Base-by-base conservation (phyloP, 2,888 invertebrate genomes). In the Subacronicta megacephala region DNA sequence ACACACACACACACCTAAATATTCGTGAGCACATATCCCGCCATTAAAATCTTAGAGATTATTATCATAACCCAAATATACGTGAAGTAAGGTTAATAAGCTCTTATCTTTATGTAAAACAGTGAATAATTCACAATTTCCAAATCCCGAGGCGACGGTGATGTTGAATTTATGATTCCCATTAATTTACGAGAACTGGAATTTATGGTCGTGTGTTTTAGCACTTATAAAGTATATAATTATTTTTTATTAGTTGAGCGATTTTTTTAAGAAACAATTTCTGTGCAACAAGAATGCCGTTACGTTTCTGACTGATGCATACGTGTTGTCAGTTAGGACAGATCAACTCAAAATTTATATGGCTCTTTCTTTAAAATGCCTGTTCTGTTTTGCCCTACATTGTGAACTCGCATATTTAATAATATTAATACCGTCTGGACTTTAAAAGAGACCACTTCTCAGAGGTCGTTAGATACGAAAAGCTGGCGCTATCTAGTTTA, bases 61-160 rank as follows among this genome's bases (percentile, higher is more conserved):
- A 67, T 62, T 40, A 67, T 53, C 50, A 36, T 6, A 40, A 49
- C 36, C 31, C 45, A 36, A 57, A 63, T 55, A 43, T 37, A 56
- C 41, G 26, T 31, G 43, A 45, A 53, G 38, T 13, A 33, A 38
- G 52, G 53, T 40, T 59, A 64, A 44, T 56, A 51, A 56, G 55
- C 53, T 50, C 56, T 59, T 72, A 69, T 66, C 59, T 61, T 46
- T 56, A 56, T 55, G 55, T 58, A 54, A 49, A 64, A 41, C 56
- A 37, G 43, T 62, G 72, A 72, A 75, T 74, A 52, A 75, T 67
- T 75, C 49, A 74, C 59, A 53, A 44, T 43, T 54, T 45, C 31
- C 16, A 58, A 73, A 64, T 61, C 67, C 68, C 64, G 9, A 36
- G 23, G 16, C 33, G 45, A 53, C 46, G 52, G 43, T 46, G 44